Evolutionary conservation across 2,113 vertebrate species (phyloP).

Genomic region (Archilochus colubris): DNA sequence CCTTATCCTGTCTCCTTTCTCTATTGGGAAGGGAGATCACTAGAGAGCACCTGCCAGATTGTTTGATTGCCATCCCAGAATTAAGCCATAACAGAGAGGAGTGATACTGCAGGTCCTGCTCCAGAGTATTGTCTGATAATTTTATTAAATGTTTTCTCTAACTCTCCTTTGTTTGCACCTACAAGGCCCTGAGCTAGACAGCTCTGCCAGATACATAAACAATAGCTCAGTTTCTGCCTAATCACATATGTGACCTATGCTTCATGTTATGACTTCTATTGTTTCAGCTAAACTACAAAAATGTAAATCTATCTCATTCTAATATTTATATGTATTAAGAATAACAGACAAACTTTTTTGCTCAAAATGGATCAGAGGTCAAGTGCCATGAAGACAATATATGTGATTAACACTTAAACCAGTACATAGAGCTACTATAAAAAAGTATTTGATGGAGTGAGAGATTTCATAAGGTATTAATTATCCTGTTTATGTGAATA

Average conservation of each 20-base stretch:
- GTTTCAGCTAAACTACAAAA: not conserved
- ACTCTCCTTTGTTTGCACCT: not conserved
- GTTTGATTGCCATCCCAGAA: too few species aligned
- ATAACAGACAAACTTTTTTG: not conserved
- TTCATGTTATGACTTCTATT: not conserved
- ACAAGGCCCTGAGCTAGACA: accelerated
- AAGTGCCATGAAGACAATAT: not conserved
- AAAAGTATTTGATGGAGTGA: not conserved
- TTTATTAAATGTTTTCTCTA: not conserved
- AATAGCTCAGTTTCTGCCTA: not conserved
- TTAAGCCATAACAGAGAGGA: not conserved
- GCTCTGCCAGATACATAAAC: not conserved
- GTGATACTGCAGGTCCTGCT: not conserved
- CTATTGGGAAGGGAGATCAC: too few species aligned
- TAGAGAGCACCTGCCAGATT: too few species aligned
- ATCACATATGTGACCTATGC: not conserved
- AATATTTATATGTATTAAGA: not conserved
- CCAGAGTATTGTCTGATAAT: not conserved
- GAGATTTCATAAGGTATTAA: not conserved
- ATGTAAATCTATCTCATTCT: not conserved
- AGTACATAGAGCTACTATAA: not conserved
- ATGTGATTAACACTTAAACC: not conserved
- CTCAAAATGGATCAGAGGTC: not conserved
- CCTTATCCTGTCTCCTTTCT: too few species aligned
- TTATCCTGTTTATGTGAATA: not conserved